Evolutionary conservation across 2,113 vertebrate genomes (phyloP), one percentile per base, ranked within the genome.

Genomic region (Albula goreensis): DNA sequence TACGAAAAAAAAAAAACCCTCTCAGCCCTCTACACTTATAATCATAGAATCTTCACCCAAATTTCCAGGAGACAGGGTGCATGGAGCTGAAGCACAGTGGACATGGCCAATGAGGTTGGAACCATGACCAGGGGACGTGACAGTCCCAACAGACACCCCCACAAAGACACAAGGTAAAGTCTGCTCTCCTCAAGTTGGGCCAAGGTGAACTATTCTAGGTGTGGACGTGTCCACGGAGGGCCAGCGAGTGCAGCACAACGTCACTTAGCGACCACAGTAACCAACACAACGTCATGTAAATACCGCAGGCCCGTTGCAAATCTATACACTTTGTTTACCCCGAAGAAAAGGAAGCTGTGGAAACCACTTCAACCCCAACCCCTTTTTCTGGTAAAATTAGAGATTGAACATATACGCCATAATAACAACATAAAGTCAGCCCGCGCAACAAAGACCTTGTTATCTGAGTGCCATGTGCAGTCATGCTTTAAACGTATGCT

Each of bases 1-100:
- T 81, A 82, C 77, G n/a, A 52, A 79, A 52, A 57, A 86, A 77
- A 77, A 84, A 50, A 3, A 15, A n/a, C 70, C 13, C 9, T 70
- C 70, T 83, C 52, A 48, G 74, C 17, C 70, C 52, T 60, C 56
- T 50, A 74, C 85, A 87, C 85, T 85, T 90, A 83, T 90, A 90
- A 90, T 90, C 89, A 90, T 56, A 85, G 81, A 82, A 85, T 48
- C 57, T 86, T 56, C 78, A 63, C 41, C 49, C 25, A n/a, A 66
- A 50, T 50, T 41, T 85, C 53, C 86, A 19, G 48, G 56, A 80
- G 19, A 80, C 41, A 12, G 41, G 41, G 52, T 13, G 53, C 25
- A 52, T 17, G 22, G 53, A 6, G 12, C 81, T 25, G n/a, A 57
- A 22, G 52, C 81, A 57, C 22, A 5, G 52, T 12, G 84, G 52